Percentiles rank a stretch among this genome's conserved stretches.
These are phyloP conservation scores for Lepus europaeus DNA, from an alignment of 2,113 vertebrate genomes.

Conservation along the genomic window DNA sequence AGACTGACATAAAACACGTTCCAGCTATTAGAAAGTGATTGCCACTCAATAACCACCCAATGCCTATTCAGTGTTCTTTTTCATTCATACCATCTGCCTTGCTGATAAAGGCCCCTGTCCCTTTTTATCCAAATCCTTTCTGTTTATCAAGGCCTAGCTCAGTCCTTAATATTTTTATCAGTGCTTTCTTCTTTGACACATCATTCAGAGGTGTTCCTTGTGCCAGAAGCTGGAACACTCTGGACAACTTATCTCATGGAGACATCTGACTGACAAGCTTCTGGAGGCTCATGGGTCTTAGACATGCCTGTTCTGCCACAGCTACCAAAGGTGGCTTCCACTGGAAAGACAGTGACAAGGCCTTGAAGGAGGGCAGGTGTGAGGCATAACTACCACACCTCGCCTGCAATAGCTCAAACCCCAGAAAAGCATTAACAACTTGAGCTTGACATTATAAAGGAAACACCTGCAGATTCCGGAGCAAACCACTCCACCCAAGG, in stretches of 20 bases:
- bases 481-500: neutral
- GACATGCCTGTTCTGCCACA: neutral
- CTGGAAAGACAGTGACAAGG: neutral
- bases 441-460: neutral
- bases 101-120: neutral
- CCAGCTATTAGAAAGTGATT: neutral
- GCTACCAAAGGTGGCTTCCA: no score
- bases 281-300: neutral
- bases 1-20: neutral
- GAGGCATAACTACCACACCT: rapidly evolving
- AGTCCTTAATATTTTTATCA: neutral
- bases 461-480: neutral
- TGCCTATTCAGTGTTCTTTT: neutral
- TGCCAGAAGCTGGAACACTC: rapidly evolving
- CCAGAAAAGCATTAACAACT: neutral
- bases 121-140: neutral
- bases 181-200: neutral
- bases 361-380: rapidly evolving
- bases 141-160: neutral
- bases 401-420: neutral
- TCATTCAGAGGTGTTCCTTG: neutral
- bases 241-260: neutral
- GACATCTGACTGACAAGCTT: neutral
- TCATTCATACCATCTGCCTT: neutral
- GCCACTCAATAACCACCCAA: neutral